Evolutionary conservation across 1,140 invertebrate genomes (phyloP).

Genomic region (Centruroides vittatus): DNA sequence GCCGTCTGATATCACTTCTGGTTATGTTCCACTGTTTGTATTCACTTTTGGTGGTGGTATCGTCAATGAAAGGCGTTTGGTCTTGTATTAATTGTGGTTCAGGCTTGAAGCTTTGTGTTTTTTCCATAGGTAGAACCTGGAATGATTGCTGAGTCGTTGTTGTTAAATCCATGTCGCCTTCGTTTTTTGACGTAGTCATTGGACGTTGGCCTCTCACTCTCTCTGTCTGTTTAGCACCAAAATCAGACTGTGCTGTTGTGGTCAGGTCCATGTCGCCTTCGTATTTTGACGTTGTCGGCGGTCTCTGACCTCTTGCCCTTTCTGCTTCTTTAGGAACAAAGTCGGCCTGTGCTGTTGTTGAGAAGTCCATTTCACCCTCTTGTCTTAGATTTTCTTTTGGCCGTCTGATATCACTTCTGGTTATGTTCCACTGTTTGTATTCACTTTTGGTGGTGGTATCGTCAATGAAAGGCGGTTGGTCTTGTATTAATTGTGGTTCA

Average conservation of each 20-base stretch:
- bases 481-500: neutral
- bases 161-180: conserved; percentile 8
- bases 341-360: conserved; percentile 8
- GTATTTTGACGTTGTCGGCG: too few species aligned
- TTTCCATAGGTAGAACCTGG: neutral
- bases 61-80: neutral
- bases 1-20: conserved; percentile 11
- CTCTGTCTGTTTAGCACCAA: too few species aligned
- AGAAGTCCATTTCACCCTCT: conserved; percentile 12
- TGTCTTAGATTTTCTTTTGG: conserved; percentile 8
- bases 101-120: neutral
- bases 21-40: neutral
- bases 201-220: too few species aligned
- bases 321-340: too few species aligned
- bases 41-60: neutral
- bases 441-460: neutral
- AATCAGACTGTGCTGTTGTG: too few species aligned
- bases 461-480: neutral
- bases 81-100: neutral
- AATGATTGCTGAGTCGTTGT: conserved; percentile 5
- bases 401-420: conserved; percentile 9
- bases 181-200: neutral
- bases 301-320: too few species aligned
- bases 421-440: neutral
- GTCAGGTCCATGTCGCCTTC: too few species aligned